Conservation (phyloP, 2,113 vertebrate species). For the Sinosuthora webbiana region DNA sequence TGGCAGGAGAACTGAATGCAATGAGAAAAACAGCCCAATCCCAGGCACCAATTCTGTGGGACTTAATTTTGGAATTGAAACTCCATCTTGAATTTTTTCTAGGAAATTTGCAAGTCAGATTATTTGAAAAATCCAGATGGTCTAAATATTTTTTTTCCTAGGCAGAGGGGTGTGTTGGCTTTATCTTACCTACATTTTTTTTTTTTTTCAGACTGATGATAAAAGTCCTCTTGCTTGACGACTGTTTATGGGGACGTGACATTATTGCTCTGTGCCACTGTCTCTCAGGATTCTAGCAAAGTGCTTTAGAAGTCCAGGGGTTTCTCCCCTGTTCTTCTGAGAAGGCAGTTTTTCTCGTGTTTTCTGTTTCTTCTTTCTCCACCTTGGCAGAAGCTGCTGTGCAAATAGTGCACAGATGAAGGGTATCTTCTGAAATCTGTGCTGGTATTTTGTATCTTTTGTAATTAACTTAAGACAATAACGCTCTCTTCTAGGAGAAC, state of each 20-base stretch:
- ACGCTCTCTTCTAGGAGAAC: not conserved
- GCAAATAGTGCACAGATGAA: not conserved
- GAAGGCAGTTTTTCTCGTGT: not conserved
- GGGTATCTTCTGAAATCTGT: not conserved
- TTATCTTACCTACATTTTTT: not conserved
- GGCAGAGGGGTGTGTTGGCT: not conserved
- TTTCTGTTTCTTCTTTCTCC: not conserved
- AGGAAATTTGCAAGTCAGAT: constrained; percentile 41
- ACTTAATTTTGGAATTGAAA: constrained; percentile 37
- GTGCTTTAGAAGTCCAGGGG: not conserved
- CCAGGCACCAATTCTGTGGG: not conserved
- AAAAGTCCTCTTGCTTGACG: not conserved
- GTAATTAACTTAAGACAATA: constrained; percentile 7
- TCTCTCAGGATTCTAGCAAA: not conserved
- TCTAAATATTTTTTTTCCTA: not conserved
- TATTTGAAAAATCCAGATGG: constrained; percentile 1
- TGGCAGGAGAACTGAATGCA: constrained; percentile 1
- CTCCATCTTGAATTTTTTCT: not conserved
- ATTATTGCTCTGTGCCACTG: not conserved
- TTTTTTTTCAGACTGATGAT: not conserved
- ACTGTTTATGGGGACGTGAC: not conserved
- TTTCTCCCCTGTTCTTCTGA: not conserved
- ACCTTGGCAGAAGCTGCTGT: not conserved
- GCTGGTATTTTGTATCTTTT: not conserved
- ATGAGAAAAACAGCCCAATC: constrained; percentile 3